Conservation (phyloP, 2,888 invertebrate species). For the Campopleginae sp. region DNA sequence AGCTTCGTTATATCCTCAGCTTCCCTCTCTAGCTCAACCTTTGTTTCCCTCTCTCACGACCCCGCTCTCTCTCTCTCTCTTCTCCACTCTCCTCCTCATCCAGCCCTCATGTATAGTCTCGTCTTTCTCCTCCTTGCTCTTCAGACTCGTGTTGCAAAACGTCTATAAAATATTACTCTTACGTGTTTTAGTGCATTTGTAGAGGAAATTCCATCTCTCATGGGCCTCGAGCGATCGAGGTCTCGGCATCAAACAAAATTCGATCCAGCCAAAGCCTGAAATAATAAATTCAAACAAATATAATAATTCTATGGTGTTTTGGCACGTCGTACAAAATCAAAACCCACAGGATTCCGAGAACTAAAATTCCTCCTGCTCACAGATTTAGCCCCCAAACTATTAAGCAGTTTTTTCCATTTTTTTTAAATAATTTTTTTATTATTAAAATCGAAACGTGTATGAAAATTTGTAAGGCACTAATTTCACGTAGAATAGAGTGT, state of each 20-base stretch:
- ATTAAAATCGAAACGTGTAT: background rate
- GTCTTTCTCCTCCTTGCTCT: slow-evolving; percentile 33
- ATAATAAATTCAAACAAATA: background rate
- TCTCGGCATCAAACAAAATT: background rate
- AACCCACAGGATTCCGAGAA: background rate
- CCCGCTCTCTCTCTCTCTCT: slow-evolving; percentile 41
- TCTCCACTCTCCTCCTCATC: slow-evolving; percentile 45
- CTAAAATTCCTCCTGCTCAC: no score
- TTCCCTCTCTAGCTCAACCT: slow-evolving; percentile 46
- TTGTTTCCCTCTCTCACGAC: slow-evolving; percentile 45
- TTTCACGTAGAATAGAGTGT: background rate
- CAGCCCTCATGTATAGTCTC: slow-evolving; percentile 38
- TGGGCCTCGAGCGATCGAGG: background rate
- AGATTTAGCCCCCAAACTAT: background rate
- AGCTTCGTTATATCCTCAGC: slow-evolving; percentile 43
- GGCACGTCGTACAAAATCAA: background rate
- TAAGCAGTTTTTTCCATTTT: background rate
- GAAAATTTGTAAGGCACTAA: background rate
- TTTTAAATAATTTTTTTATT: background rate
- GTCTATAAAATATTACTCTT: slow-evolving; percentile 26
- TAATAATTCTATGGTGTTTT: background rate
- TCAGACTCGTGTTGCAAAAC: slow-evolving; percentile 46
- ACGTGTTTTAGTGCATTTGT: slow-evolving; percentile 11
- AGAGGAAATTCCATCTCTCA: background rate
- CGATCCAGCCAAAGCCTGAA: background rate